These are phyloP conservation scores for Echinarachnius parma DNA, from an alignment of 53 echinoderm and acorn worm species.

Conservation along the genomic window DNA sequence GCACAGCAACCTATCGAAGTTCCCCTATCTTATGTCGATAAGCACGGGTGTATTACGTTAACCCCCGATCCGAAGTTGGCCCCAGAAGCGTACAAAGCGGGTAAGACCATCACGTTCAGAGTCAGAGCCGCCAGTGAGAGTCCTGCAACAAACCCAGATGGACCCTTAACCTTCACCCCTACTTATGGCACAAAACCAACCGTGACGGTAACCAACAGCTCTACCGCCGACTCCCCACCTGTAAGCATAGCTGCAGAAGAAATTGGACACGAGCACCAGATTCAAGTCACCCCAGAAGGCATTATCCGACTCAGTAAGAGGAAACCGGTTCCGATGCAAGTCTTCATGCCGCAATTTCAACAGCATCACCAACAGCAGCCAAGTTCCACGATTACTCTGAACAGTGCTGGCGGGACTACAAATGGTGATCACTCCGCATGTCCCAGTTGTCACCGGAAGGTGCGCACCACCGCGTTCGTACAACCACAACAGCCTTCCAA, in stretches of 20 bases:
- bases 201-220: conserved; percentile 49
- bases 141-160: conserved; percentile 47
- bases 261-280: conserved; percentile 41
- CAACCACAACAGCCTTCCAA: conserved; percentile 12
- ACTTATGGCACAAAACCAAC: conserved; percentile 26
- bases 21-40: conserved; percentile 59
- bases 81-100: conserved; percentile 57
- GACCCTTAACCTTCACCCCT: conserved; percentile 62
- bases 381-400: conserved; percentile 14
- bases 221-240: conserved; percentile 48
- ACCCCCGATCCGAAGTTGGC: conserved; percentile 61
- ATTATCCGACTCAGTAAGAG: conserved; percentile 59
- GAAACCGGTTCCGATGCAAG: conserved; percentile 48
- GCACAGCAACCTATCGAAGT: conserved; percentile 48
- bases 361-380: conserved; percentile 21
- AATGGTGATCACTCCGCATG: conserved; percentile 3
- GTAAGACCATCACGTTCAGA: conserved; percentile 76
- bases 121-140: conserved; percentile 47
- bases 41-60: conserved; percentile 52
- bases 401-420: neutral
- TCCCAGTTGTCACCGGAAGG: conserved; percentile 24
- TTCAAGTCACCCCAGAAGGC: conserved; percentile 61
- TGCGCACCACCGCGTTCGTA: neutral
- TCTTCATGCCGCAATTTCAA: conserved; percentile 34
- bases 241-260: conserved; percentile 41